These are phyloP conservation scores for Drosophila borborema DNA, from an alignment of 2,888 invertebrate genomes.

Conservation along the genomic window DNA sequence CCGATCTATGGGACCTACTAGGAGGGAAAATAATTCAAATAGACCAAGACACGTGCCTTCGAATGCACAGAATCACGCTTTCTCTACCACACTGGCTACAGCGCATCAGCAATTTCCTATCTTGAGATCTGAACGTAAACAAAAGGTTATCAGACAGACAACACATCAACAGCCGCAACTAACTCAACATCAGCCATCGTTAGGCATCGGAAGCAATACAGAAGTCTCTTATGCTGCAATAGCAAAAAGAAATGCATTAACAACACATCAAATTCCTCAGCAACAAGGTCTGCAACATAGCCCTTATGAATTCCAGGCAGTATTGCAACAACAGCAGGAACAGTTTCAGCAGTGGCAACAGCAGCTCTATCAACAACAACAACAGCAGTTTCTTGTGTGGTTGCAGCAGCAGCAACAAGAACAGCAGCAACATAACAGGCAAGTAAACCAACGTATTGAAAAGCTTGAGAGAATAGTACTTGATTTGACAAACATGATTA, in stretches of 20 bases:
- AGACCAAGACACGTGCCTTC: not conserved
- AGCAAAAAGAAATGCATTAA: too few species aligned
- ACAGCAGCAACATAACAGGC: not conserved
- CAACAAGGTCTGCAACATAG: too few species aligned
- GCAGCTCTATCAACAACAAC: too few species aligned
- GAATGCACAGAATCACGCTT: not conserved
- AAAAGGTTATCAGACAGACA: slow-evolving; percentile 6
- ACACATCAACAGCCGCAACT: slow-evolving; percentile 5
- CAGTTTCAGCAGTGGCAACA: too few species aligned
- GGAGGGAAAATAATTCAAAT: not conserved
- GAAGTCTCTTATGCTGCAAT: not conserved
- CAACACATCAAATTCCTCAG: too few species aligned
- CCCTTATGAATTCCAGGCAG: too few species aligned
- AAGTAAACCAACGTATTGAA: not conserved
- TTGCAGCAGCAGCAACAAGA: not conserved
- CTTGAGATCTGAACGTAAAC: not conserved
- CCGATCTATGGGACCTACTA: too few species aligned
- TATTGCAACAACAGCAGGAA: too few species aligned
- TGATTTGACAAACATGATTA: not conserved
- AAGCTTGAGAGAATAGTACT: not conserved
- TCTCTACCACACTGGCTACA: not conserved
- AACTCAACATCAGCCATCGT: not conserved
- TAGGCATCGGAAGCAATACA: too few species aligned
- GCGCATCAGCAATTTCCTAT: not conserved
- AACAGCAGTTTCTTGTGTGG: too few species aligned